Evolutionary conservation across 1,140 invertebrate genomes (phyloP), one percentile per base, ranked within the genome.

Genomic region (Drosophila biarmipes): DNA sequence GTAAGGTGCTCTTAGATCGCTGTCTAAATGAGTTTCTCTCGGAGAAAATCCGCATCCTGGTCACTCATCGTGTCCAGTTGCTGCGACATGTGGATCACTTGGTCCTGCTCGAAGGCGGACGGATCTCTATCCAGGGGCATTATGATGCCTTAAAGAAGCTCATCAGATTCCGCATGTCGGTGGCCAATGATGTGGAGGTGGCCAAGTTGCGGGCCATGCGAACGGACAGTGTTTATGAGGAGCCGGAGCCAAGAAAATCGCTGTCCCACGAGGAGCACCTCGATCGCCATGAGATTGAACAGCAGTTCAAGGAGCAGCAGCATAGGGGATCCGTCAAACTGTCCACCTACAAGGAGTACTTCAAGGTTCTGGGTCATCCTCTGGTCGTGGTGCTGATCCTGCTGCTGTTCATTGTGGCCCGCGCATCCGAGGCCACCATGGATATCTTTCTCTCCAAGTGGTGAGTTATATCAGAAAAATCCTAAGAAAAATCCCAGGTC

Each of bases 61-160:
- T 97, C 8, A 98, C 97, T 0, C 97, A 98, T 93, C 97, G 98
- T 80, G 93, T 98, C 6, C 96, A 98, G 69, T 96, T 96, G 82
- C 93, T 98, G 5, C 96, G 96, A 81, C 93, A 94, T 45, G 96
- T 96, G 0, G 95, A 97, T 86, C 94, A 94, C 80, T 92, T 94
- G 90, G 92, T 98, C 7, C 94, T 95, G 76, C 93, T 93, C 37
- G 93, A 93, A 35, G 93, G 94, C 91, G 95, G 94, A 0, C 79
- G 68, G 10, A 81, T 92, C 27, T 64, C 92, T 19, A 71, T 90
- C 0, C 86, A 90, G 31, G 93, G 93, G 0, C 91, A 80, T 0
- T 93, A 92, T 17, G 84, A 90, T 11, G 78, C 92, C 0, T 37
- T 93, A 0, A 90, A 89, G 46, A 76, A 78, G 8, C 75, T 77